These are phyloP conservation scores for Catocala fraxini DNA, from an alignment of 2,888 invertebrate species.

Conservation along the genomic window DNA sequence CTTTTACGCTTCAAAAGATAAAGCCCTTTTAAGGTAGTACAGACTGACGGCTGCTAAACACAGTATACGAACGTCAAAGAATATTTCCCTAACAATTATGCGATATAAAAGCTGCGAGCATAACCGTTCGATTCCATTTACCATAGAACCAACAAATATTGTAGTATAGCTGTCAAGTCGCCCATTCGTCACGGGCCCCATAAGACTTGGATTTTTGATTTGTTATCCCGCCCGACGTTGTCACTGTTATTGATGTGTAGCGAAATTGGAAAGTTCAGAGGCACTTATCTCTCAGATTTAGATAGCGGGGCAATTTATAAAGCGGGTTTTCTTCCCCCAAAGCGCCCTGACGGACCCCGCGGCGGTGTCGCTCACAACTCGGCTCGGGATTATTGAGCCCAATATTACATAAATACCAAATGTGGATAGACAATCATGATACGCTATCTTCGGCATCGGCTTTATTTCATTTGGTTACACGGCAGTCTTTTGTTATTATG, in stretches of 20 bases:
- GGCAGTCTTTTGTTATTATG: conserved; percentile 28
- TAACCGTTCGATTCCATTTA: conserved; percentile 39
- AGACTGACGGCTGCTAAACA: no score
- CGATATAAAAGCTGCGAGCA: background rate
- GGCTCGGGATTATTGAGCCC: conserved; percentile 51
- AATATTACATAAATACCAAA: conserved; percentile 54
- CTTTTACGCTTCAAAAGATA: no score
- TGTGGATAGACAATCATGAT: conserved; percentile 47
- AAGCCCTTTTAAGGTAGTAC: no score
- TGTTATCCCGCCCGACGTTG: conserved; percentile 77
- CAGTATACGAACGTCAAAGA: background rate
- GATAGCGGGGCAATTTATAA: conserved; percentile 87
- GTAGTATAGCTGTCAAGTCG: conserved; percentile 43
- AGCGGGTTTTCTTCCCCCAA: conserved; percentile 79
- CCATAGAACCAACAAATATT: conserved; percentile 37
- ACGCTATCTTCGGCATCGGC: conserved; percentile 29
- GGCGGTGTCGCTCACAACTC: conserved; percentile 55
- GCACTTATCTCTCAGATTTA: conserved; percentile 86
- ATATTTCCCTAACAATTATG: background rate
- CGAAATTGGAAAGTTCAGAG: conserved; percentile 87
- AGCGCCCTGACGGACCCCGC: conserved; percentile 72
- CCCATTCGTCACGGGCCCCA: conserved; percentile 63
- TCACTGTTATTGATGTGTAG: conserved; percentile 87
- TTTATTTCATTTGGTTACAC: conserved; percentile 46
- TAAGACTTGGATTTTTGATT: conserved; percentile 80